Conservation (phyloP, 2,797 vertebrate species). For the Enteromius mattozi region DNA sequence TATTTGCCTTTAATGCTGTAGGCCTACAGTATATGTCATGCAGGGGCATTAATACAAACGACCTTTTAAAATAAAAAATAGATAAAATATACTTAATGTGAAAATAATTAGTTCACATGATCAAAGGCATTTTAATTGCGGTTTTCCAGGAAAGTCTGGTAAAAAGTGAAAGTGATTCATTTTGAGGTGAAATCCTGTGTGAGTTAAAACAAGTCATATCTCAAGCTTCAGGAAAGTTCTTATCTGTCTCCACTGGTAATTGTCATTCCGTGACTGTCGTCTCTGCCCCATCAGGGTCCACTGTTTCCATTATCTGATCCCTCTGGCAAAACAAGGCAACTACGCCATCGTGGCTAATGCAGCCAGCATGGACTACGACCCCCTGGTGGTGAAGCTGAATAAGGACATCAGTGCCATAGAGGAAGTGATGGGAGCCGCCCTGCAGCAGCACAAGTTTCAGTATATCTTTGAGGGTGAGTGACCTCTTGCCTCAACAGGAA, state of each 20-base stretch:
- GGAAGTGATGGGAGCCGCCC: slow-evolving; percentile 91
- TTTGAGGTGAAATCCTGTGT: slow-evolving; percentile 13
- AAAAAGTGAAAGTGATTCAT: neutral
- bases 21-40: neutral
- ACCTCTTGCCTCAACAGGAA: neutral
- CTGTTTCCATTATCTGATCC: slow-evolving; percentile 97
- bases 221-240: slow-evolving; percentile 19
- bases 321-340: slow-evolving; percentile 94
- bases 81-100: neutral
- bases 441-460: slow-evolving; percentile 98
- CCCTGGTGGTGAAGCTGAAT: slow-evolving; percentile 93
- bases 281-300: slow-evolving; percentile 83
- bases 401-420: slow-evolving; percentile 98
- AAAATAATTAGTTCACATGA: neutral
- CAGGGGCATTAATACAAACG: neutral
- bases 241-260: neutral
- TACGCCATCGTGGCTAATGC: slow-evolving; percentile 98
- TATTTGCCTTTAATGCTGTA: neutral
- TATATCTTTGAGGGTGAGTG: slow-evolving; percentile 96
- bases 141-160: neutral
- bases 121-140: slow-evolving; percentile 1
- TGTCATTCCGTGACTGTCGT: neutral
- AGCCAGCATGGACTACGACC: slow-evolving; percentile 99
- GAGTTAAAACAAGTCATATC: neutral
- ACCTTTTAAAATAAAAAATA: neutral